Evolutionary conservation across 2,113 vertebrate genomes (phyloP), one percentile per base, ranked within the genome.

Genomic region (Gymnarchus niloticus): DNA sequence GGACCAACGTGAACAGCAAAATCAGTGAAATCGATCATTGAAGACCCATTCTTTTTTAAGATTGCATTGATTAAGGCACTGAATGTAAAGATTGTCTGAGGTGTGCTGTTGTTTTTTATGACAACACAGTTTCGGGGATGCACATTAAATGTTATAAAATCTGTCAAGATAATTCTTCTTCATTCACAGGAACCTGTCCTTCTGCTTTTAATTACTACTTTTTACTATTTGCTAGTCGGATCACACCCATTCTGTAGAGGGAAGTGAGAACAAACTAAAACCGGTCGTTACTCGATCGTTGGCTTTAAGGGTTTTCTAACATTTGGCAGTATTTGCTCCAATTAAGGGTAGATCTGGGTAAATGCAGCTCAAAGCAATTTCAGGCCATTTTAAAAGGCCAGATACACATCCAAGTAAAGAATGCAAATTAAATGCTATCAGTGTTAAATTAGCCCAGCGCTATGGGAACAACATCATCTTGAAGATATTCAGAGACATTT

Each of bases 131-230:
- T 46, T 49, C 51, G 14, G 69, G 49, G 65, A 56, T 37, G 12
- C 7, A 59, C 46, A 2, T 9, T 48, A 19, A 2, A 69, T 59
- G 65, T 12, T 65, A 6, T 21, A 69, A 49, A 25, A 69, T 28
- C 59, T 73, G n/a, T 28, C 83, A 84, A 37, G 46, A 73, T 85
- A 85, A 85, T 61, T n/a, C 6, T 85, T 49, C 33, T 85, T 56
- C 17, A 69, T 52, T 44, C 65, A 41, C 19, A 76, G 48, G 49
- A 56, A 85, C 61, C 25, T 76, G 61, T 85, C 51, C 33, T 52
- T 52, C 82, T n/a, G 23, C 54, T 44, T 61, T 25, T 21, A 56
- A 56, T 56, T 83, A 81, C 28, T 8, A 4, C 2, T 25, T 12
- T 84, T 51, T 33, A 76, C 61, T 54, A 23, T 12, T 76, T 48